A percentile compares a stretch with the other conserved stretches of the same genome.
These are phyloP conservation scores for Ochlodes sylvanus DNA, from an alignment of 2,888 invertebrate species.

Conservation along the genomic window DNA sequence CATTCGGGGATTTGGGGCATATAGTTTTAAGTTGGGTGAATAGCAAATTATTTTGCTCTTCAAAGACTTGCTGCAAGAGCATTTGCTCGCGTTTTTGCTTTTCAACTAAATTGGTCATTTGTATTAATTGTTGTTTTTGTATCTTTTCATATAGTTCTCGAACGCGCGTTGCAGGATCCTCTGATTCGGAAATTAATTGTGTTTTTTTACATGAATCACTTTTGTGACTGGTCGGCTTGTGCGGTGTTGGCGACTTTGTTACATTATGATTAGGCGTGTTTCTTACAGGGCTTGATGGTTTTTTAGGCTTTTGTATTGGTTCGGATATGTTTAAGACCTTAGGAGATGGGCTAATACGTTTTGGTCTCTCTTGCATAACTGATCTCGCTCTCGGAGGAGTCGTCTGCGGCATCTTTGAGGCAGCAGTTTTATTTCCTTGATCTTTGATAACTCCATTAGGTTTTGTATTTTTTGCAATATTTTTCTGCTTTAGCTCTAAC, in stretches of 20 bases:
- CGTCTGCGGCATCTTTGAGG: slow-evolving; percentile 47
- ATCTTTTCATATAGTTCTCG: slow-evolving; percentile 79
- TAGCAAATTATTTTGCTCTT: slow-evolving; percentile 86
- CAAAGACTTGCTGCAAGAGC: slow-evolving; percentile 86
- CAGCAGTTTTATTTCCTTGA: slow-evolving; percentile 35
- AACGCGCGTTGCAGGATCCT: slow-evolving; percentile 69
- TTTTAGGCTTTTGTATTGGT: slow-evolving; percentile 53
- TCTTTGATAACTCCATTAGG: slow-evolving; percentile 35
- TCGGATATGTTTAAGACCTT: slow-evolving; percentile 60
- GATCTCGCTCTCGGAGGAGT: slow-evolving; percentile 53
- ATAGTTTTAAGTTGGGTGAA: slow-evolving; percentile 78
- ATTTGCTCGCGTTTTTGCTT: slow-evolving; percentile 88
- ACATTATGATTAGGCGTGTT: slow-evolving; percentile 49
- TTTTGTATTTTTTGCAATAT: slow-evolving; percentile 39
- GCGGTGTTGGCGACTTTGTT: slow-evolving; percentile 46
- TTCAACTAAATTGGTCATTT: slow-evolving; percentile 86
- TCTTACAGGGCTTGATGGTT: slow-evolving; percentile 52
- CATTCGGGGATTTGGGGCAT: slow-evolving; percentile 68
- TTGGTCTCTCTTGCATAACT: slow-evolving; percentile 51
- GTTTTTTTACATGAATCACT: slow-evolving; percentile 33
- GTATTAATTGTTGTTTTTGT: slow-evolving; percentile 87
- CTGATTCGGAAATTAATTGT: slow-evolving; percentile 54
- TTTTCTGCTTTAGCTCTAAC: slow-evolving; percentile 63
- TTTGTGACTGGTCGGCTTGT: slow-evolving; percentile 31
- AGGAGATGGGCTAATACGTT: slow-evolving; percentile 46